These are phyloP conservation scores for Pao palembangensis DNA, from an alignment of 2,113 vertebrate species.

Conservation along the genomic window DNA sequence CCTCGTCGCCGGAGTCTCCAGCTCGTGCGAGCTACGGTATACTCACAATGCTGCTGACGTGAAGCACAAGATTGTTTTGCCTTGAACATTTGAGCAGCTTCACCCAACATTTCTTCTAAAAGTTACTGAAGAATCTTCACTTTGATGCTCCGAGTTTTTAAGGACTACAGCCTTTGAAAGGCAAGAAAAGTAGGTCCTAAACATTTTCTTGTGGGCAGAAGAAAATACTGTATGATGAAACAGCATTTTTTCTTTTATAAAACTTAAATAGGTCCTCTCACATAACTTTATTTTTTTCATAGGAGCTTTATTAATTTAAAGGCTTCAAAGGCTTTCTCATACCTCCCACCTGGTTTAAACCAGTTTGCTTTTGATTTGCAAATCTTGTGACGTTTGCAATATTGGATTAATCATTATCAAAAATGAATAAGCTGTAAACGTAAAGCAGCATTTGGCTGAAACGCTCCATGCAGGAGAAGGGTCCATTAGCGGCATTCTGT, in stretches of 20 bases:
- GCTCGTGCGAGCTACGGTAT: slow-evolving; percentile 22
- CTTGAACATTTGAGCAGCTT: too few relatives aligned
- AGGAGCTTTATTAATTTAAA: not conserved
- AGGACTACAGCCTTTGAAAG: too few relatives aligned
- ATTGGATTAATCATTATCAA: slow-evolving; percentile 47
- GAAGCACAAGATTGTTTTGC: not conserved
- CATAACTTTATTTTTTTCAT: not conserved
- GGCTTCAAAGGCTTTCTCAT: slow-evolving; percentile 27
- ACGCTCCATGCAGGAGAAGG: slow-evolving; percentile 15
- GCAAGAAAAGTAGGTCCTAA: too few relatives aligned
- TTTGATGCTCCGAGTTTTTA: too few relatives aligned
- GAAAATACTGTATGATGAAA: not conserved
- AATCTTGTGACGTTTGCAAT: slow-evolving; percentile 55
- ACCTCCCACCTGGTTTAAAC: slow-evolving; percentile 61
- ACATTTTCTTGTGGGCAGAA: too few relatives aligned
- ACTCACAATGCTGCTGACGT: slow-evolving; percentile 12
- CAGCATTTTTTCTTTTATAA: not conserved
- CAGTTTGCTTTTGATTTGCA: slow-evolving; percentile 72
- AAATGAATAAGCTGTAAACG: slow-evolving; percentile 18
- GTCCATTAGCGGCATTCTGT: too few relatives aligned
- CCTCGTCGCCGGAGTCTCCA: slow-evolving; percentile 22
- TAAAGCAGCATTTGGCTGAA: slow-evolving; percentile 18
- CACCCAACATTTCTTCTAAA: too few relatives aligned
- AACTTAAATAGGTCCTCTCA: not conserved
- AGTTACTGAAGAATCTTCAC: too few relatives aligned